A percentile compares a stretch with the other conserved stretches of the same genome.
Evolutionary conservation across 2,113 vertebrate genomes (phyloP).

Genomic region (Azemiops feae): DNA sequence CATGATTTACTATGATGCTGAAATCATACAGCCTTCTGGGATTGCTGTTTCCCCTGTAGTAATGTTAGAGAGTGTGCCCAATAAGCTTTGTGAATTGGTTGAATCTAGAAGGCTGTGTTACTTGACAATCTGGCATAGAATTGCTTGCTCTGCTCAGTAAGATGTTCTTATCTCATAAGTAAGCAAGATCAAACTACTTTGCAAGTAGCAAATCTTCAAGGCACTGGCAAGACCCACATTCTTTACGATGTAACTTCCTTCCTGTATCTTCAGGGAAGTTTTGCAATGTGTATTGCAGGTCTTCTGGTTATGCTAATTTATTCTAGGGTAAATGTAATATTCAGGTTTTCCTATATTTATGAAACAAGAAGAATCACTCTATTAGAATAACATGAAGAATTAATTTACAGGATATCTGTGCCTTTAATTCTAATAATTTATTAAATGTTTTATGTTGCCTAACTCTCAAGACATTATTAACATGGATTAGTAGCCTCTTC

Average conservation of each 20-base stretch:
- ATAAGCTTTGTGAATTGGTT: not conserved
- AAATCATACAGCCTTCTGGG: not conserved
- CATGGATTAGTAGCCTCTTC: not conserved
- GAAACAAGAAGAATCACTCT: not conserved
- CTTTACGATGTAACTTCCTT: not conserved
- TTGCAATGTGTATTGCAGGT: not conserved
- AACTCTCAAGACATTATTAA: not conserved
- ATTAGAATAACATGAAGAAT: not conserved
- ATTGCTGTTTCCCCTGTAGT: not conserved
- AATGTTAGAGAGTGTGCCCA: not conserved
- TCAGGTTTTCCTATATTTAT: not conserved
- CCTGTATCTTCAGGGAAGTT: not conserved
- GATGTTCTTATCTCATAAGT: not conserved
- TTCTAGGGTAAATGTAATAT: not conserved
- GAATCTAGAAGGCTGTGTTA: not conserved
- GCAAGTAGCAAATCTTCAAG: not conserved
- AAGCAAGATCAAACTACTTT: not conserved
- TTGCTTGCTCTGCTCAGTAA: not conserved
- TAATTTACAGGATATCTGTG: not conserved
- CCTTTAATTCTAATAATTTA: not conserved
- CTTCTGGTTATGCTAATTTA: not conserved
- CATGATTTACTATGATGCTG: not conserved
- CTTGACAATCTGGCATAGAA: not conserved
- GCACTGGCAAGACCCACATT: not conserved
- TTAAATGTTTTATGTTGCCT: not conserved